Percentiles rank a stretch among this genome's conserved stretches.
Conservation (phyloP, 2,888 invertebrate genomes). For the Adelphocoris suturalis region DNA sequence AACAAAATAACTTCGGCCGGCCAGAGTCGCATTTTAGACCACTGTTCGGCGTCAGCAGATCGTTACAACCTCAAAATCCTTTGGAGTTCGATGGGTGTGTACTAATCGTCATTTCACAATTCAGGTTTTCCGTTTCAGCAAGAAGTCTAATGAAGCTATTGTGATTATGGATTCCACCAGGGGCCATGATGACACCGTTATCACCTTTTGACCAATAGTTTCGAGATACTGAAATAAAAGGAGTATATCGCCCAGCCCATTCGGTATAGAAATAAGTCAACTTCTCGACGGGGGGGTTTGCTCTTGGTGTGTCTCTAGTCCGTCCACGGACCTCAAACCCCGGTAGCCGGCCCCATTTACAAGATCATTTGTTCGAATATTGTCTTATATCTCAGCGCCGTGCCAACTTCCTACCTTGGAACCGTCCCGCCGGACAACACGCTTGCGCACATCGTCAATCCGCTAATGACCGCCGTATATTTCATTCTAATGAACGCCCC, state of each 20-base stretch:
- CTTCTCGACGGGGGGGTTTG: slow-evolving; percentile 27
- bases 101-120: no score
- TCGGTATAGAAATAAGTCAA: background rate
- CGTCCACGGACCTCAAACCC: slow-evolving; percentile 45
- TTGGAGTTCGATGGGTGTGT: no score
- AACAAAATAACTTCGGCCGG: no score
- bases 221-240: background rate
- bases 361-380: slow-evolving; percentile 71
- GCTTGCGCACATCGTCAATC: slow-evolving; percentile 67
- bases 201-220: no score
- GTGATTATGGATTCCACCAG: no score
- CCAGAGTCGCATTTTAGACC: no score
- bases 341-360: slow-evolving; percentile 65
- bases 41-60: no score
- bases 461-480: slow-evolving; percentile 66
- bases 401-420: slow-evolving; percentile 1
- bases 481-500: slow-evolving; percentile 67
- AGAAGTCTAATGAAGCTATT: no score
- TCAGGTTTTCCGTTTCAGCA: no score
- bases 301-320: background rate
- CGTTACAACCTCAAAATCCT: no score
- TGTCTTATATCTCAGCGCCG: slow-evolving; percentile 69
- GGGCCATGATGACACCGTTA: no score
- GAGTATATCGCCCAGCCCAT: background rate
- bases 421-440: slow-evolving; percentile 47